Evolutionary conservation across 2,113 vertebrate genomes (phyloP), one percentile per base, ranked within the genome.

Genomic region (Addax nasomaculatus): DNA sequence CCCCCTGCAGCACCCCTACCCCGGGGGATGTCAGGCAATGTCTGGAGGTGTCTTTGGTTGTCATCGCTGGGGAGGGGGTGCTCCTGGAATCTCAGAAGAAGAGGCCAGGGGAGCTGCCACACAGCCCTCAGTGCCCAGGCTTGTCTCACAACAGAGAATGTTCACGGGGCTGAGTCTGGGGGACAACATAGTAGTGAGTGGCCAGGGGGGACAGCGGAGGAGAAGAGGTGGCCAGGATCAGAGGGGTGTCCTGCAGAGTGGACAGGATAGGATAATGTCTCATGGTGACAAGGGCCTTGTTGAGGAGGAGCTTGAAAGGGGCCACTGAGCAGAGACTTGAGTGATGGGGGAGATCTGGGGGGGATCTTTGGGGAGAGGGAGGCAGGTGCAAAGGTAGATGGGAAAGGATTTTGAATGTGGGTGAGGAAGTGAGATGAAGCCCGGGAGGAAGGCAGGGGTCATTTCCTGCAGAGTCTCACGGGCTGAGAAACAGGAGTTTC

Each of bases 161-260:
- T 16, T 13, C 1, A 4, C 0, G 2, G 76, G 5, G 73, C 27
- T 4, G 51, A 45, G 8, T 62, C 53, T 49, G 25, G 21, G 9
- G 17, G 76, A 36, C 47, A 6, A 12, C 14, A 45, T 1, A 30
- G 21, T 9, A 21, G 51, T 70, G 64, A 21, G 51, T 57, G 64
- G 9, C 25, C 10, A 1, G 14, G 64, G 4, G 2, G 2, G 17
- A 16, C 3, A 11, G 12, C 0, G 4, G 80, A 55, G 5, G 47
- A 16, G 43, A 6, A 10, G 12, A 43, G 25, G 14, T 33, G 84
- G 47, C 80, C 5, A 16, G 64, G n/a, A 39, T 3, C 27, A 0
- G 39, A 10, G 33, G 43, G 14, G 25, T 7, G 7, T 49, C 30
- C 79, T 43, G 88, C 9, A 23, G 73, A 60, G 19, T 2, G 1